Conservation (phyloP, 2,797 vertebrate genomes). For the Diglossa cyanea region DNA sequence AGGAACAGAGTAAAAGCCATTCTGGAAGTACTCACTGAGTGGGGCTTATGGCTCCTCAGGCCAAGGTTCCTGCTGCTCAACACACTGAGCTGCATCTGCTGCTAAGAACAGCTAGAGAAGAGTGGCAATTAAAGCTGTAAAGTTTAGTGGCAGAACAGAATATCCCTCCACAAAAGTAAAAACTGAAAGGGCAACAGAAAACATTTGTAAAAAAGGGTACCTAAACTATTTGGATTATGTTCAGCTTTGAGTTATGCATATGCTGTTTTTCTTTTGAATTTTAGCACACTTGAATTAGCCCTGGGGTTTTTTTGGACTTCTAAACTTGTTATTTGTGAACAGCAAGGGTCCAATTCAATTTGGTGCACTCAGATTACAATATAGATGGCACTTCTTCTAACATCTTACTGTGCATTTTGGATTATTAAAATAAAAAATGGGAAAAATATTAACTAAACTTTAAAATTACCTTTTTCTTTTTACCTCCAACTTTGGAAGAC, state of each 20-base stretch:
- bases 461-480: neutral
- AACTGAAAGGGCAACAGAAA: neutral
- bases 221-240: neutral
- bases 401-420: neutral
- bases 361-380: neutral
- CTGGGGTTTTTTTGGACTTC: neutral
- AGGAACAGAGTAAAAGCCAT: neutral
- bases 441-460: neutral
- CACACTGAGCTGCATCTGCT: neutral
- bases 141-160: neutral
- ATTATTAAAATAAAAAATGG: neutral
- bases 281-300: neutral
- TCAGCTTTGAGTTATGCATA: neutral
- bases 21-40: neutral
- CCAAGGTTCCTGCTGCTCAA: conserved; percentile 14
- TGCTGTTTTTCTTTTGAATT: neutral
- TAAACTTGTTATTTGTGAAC: neutral
- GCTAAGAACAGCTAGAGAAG: neutral
- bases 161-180: neutral
- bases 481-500: neutral
- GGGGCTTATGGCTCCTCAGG: neutral
- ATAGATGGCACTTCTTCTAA: neutral
- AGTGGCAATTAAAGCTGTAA: neutral
- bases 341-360: neutral
- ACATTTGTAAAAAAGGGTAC: neutral